phyloP scores from a whole-genome alignment of 2,113 vertebrate genomes.

The Oncorhynchus masou region DNA sequence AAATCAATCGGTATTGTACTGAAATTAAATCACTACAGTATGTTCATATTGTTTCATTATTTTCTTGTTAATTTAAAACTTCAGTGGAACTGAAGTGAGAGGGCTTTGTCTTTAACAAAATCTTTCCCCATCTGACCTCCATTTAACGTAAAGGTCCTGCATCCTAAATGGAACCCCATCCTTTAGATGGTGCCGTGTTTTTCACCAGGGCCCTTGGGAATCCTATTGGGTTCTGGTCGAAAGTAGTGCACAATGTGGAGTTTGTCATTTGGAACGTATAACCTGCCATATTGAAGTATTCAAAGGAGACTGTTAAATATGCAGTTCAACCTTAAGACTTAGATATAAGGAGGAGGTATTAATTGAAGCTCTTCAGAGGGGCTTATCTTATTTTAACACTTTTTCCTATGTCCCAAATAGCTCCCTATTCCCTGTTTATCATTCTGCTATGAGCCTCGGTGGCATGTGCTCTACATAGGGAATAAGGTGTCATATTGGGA shows the following conservation, averaged over 20 bases:
- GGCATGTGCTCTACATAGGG: too few species aligned
- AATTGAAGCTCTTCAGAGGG: conserved; percentile 14
- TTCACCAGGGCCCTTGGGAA: too few species aligned
- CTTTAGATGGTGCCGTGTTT: too few species aligned
- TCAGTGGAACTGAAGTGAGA: neutral
- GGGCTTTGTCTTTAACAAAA: neutral
- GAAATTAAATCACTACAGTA: too few species aligned
- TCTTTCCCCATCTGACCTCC: neutral
- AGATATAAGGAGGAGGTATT: conserved; percentile 22
- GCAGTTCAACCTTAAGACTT: neutral
- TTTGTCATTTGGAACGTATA: neutral
- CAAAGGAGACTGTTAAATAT: conserved; percentile 16
- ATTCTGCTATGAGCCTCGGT: too few species aligned
- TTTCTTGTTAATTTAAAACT: neutral
- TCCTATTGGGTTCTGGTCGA: neutral
- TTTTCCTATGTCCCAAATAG: neutral
- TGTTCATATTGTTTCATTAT: neutral
- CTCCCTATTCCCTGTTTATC: too few species aligned
- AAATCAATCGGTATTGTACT: too few species aligned
- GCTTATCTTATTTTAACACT: conserved; percentile 25
- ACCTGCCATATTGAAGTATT: neutral
- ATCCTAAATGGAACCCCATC: too few species aligned
- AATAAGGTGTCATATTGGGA: too few species aligned
- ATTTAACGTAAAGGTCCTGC: neutral
- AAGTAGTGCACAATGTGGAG: neutral